Percentiles rank a stretch among this genome's conserved stretches.
Evolutionary conservation across 2,113 vertebrate species (phyloP).

Genomic region (Aythya baeri): DNA sequence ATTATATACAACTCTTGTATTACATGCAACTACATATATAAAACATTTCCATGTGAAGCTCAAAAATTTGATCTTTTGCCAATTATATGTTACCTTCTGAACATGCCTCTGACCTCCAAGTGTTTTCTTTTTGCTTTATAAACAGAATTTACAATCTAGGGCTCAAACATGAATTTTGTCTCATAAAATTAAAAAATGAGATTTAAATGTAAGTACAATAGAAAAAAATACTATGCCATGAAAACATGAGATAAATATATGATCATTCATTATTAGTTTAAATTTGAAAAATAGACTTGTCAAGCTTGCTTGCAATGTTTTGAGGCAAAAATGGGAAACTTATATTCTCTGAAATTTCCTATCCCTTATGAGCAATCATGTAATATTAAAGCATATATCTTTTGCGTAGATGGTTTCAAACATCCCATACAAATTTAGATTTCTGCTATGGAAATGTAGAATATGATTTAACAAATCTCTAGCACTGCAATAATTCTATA

Average conservation of each 20-base stretch:
- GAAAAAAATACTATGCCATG: background rate
- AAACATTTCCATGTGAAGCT: background rate
- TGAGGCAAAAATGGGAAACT: background rate
- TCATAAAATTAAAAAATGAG: background rate
- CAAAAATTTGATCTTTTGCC: background rate
- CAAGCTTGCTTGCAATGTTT: background rate
- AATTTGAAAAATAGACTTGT: background rate
- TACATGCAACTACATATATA: background rate
- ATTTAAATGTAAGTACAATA: background rate
- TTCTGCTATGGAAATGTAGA: background rate
- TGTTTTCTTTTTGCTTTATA: background rate
- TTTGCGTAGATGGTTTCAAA: background rate
- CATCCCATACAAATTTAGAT: background rate
- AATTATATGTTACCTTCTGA: background rate
- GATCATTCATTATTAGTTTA: background rate
- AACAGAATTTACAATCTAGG: background rate
- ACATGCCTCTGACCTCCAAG: background rate
- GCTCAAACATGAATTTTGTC: background rate
- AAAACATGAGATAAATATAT: background rate
- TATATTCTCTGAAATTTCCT: background rate
- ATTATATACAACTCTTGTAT: too few relatives aligned
- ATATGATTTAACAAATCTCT: background rate
- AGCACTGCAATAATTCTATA: background rate
- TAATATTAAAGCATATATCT: background rate
- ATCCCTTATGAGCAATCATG: background rate